Conservation (phyloP, 2,113 vertebrate genomes). For the Menidia beryllina region DNA sequence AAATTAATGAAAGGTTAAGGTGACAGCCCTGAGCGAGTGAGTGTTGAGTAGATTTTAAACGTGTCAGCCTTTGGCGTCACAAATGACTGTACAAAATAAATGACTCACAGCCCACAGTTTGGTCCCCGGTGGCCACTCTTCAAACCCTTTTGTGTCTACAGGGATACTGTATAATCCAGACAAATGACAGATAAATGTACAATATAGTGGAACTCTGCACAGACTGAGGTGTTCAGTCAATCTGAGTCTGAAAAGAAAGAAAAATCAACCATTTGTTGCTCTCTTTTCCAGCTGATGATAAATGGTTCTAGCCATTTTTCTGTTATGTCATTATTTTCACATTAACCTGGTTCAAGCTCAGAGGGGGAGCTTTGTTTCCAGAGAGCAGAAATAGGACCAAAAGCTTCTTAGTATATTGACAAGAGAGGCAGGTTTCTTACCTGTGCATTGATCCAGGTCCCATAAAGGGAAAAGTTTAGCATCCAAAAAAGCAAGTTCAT, state of each 20-base stretch:
- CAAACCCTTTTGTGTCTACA: not conserved
- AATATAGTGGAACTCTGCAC: too few species aligned
- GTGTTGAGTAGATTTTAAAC: not conserved
- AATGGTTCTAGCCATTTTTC: too few species aligned
- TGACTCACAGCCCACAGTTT: not conserved
- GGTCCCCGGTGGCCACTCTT: not conserved
- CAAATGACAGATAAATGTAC: too few species aligned
- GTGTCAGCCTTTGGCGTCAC: not conserved
- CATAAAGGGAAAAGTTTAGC: conserved; percentile 48
- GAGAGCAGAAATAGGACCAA: not conserved
- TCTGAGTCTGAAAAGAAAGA: too few species aligned
- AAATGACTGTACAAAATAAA: not conserved
- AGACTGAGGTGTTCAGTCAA: too few species aligned
- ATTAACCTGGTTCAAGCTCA: not conserved
- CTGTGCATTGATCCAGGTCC: conserved; percentile 51
- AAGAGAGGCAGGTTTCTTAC: conserved; percentile 30
- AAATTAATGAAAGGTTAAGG: not conserved
- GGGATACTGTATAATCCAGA: too few species aligned
- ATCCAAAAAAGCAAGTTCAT: conserved; percentile 32
- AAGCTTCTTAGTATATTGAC: not conserved
- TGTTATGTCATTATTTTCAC: not conserved
- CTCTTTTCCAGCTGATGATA: too few species aligned
- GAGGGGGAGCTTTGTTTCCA: too few species aligned
- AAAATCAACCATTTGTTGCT: too few species aligned
- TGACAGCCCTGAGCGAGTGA: not conserved